Base-by-base conservation (phyloP, 2,113 vertebrate genomes). In the Saguinus midas region DNA sequence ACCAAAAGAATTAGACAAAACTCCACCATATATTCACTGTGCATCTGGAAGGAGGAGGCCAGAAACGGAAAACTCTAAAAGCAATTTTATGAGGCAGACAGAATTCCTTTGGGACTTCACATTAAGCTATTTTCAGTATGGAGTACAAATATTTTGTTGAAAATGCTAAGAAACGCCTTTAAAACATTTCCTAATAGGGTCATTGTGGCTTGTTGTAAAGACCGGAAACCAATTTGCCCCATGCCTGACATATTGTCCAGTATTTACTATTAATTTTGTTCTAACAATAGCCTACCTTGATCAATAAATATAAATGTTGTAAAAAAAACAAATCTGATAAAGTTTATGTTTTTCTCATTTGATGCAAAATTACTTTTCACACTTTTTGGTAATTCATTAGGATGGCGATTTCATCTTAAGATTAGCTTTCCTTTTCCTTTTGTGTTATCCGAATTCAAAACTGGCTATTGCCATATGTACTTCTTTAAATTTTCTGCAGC, bases 141-240 rank as follows among this genome's bases (percentile, higher is more conserved):
- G 66, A 98, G 90, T 29, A 95, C 96, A 98, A 98, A 97, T 97
- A 97, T 97, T 98, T 98, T 97, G 87, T 90, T 95, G 87, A 96
- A 97, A 97, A 97, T 94, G 85, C 96, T 97, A 97, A 97, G 97
- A 97, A 96, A 97, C 55, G 1, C 68, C 23, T 61, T 96, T 97
- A 87, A 96, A 97, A 96, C 96, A 98, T 97, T 95, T 98, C 96
- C 97, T 98, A 97, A 97, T 98, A 98, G 76, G 96, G 97, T 92
- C 50, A 97, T 72, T 91, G 50, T 37, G 80, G 75, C 40, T 58
- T 78, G 29, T 82, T 92, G 78, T 66, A 93, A 95, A 16, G 43
- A 90, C 87, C 23, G 88, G 72, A 93, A 97, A 81, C 52, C 10
- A 91, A 8, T 79, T 96, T 94, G 52, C 23, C n/a, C 40, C 80